phyloP scores from a whole-genome alignment of 64 coral and sea anemone species.

The Cladopsammia gracilis region DNA sequence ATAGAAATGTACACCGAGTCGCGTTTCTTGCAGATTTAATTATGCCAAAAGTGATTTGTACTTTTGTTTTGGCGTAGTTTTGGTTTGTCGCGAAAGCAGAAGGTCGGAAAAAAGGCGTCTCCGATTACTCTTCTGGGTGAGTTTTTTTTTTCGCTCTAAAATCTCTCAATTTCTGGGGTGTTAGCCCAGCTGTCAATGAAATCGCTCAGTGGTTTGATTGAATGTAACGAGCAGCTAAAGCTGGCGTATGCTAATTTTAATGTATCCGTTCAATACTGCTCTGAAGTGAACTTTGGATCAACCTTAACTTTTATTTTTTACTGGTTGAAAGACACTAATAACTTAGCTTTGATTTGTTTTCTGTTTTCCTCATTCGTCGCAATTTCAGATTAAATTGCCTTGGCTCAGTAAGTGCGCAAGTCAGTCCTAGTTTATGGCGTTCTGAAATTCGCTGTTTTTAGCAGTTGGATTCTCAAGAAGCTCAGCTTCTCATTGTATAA shows the following conservation, averaged over 20 bases:
- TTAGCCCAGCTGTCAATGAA: not conserved
- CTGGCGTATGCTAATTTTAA: not conserved
- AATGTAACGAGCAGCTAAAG: not conserved
- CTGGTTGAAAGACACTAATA: no score
- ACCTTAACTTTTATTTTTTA: no score
- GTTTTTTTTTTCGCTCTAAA: not conserved
- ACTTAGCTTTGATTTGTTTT: no score
- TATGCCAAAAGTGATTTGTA: not conserved
- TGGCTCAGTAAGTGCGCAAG: no score
- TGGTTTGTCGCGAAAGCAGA: not conserved
- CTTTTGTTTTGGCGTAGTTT: not conserved
- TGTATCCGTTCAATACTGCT: no score
- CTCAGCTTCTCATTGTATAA: no score
- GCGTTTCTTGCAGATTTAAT: constrained; percentile 42
- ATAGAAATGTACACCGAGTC: constrained; percentile 16
- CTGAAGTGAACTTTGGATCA: no score
- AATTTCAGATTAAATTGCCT: no score
- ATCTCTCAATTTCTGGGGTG: not conserved
- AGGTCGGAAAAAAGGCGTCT: not conserved
- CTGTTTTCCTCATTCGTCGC: no score
- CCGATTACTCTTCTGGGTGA: not conserved
- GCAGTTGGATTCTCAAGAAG: no score
- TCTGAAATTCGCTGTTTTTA: no score
- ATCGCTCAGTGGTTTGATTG: not conserved
- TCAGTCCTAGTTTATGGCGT: no score